Percentiles rank a stretch among this genome's conserved stretches.
Evolutionary conservation across 2,113 vertebrate species (phyloP).

Genomic region (Ammodytes marinus): DNA sequence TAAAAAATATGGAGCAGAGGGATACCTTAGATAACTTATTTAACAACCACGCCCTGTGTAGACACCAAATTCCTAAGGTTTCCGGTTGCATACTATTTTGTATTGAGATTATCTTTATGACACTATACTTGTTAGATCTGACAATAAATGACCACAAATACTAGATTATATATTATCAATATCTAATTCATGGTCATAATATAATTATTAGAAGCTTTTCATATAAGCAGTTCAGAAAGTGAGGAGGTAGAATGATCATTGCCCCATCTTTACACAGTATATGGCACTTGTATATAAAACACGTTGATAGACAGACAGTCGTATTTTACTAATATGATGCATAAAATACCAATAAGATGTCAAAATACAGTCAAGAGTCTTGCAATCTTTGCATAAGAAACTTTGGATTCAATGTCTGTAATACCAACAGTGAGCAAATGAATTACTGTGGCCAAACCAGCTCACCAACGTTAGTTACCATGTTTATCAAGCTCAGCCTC

Average conservation of each 20-base stretch:
- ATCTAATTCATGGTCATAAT: neutral
- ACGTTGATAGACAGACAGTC: no score
- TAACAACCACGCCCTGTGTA: no score
- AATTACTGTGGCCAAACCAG: neutral
- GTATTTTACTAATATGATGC: no score
- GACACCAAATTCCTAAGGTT: neutral
- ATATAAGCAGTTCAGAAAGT: neutral
- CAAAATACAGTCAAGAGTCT: neutral
- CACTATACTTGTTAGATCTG: neutral
- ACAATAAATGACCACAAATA: neutral
- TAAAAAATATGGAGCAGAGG: neutral
- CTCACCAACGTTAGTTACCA: neutral
- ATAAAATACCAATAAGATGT: no score
- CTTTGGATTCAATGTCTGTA: neutral
- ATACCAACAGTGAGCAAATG: neutral
- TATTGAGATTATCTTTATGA: neutral
- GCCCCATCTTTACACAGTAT: neutral
- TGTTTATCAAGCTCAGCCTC: neutral
- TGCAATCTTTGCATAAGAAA: neutral
- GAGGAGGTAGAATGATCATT: neutral
- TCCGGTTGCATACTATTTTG: neutral
- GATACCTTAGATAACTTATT: neutral
- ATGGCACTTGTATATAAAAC: neutral
- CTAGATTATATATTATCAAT: neutral
- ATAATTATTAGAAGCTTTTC: no score